Base-by-base conservation (phyloP, 2,113 vertebrate genomes). In the Festucalex cinctus region DNA sequence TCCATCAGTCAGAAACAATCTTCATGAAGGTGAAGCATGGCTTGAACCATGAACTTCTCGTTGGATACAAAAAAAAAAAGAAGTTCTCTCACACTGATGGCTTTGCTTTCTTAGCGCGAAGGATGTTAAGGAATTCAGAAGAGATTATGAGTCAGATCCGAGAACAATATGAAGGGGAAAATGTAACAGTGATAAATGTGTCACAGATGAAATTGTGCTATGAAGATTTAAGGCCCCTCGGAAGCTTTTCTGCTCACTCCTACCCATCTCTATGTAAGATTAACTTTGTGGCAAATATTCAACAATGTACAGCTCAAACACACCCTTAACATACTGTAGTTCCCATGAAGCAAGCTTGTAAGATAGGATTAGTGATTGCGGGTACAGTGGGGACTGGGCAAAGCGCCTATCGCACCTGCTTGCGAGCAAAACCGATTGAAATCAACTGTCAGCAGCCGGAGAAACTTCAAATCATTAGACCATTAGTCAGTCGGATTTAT, bases 1-100 rank as follows among this genome's bases (percentile, higher is more conserved):
- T 82, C 79, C 84, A 86, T 86, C 83, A 79, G 71, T 88, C 85
- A 79, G 81, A 82, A 81, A 65, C 80, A 82, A 85, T 88, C 70
- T 66, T 44, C 48, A 5, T 67, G 63, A 76, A 88, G 77, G 51
- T 61, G 68, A 83, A 84, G 70, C 88, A 84, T 4, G 28, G 28
- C 28, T 32, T 32, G 28, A 32, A 32, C 28, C 28, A 4, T 32
- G 28, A 4, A 2, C 28, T 32, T 32, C 28, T 32, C 2, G 28
- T 32, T 32, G 28, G 28, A 32, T 48, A 9, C 54, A 10, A 54
- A 12, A 6, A 26, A 28, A 56, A 5, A 5, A 3, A 16, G 43
- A 44, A 16, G 14, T 9, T 12, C 12, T 17, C 44, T 58, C n/a
- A 46, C 37, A 2, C 32, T 24, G 57, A 36, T 36, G 26, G 32